Percentiles rank a stretch among this genome's conserved stretches.
Conservation (phyloP, 2,888 invertebrate genomes). For the Dynastes grantii region DNA sequence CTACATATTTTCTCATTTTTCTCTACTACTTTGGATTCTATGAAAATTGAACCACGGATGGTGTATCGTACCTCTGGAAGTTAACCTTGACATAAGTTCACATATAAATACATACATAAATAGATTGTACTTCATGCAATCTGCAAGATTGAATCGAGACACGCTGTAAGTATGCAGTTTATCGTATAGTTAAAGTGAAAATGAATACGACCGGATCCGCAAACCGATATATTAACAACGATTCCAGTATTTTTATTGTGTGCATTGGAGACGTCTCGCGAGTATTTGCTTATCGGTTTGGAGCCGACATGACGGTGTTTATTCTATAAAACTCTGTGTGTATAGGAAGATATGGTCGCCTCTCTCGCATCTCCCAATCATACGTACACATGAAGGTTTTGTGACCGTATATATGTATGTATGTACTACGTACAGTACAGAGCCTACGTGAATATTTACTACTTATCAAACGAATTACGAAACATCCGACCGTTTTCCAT, state of each 20-base stretch:
- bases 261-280: constrained; percentile 44
- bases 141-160: no score
- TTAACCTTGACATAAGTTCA: no score
- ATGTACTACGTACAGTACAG: background rate
- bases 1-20: no score
- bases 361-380: constrained; percentile 16
- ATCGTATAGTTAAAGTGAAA: background rate
- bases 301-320: constrained; percentile 52
- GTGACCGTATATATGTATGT: background rate
- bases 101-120: no score
- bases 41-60: no score
- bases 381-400: constrained; percentile 7
- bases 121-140: no score
- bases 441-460: constrained; percentile 30
- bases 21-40: no score
- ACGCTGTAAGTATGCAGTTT: no score
- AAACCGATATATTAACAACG: constrained; percentile 43
- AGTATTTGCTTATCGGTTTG: constrained; percentile 50
- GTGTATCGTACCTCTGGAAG: no score
- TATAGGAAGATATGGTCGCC: constrained; percentile 39
- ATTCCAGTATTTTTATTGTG: constrained; percentile 36
- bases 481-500: constrained; percentile 33
- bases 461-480: constrained; percentile 37
- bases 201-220: constrained; percentile 24
- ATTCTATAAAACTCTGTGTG: constrained; percentile 48